Conservation (phyloP, 2,113 vertebrate genomes). For the Amphilophus citrinellus region DNA sequence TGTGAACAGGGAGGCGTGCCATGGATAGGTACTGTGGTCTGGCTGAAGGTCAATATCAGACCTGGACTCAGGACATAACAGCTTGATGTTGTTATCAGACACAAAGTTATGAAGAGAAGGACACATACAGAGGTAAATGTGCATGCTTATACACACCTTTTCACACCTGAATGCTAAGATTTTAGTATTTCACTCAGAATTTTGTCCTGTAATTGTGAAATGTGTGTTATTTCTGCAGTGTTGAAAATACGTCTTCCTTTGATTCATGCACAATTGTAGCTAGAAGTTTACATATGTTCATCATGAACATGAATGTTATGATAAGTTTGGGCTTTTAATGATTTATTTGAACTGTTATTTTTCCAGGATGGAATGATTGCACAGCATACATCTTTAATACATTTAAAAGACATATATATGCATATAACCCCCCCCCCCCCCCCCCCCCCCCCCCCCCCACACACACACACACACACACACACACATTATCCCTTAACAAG, state of each 20-base stretch:
- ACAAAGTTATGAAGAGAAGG: constrained; percentile 2
- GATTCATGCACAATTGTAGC: not conserved
- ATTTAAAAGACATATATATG: not conserved
- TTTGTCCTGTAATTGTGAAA: not conserved
- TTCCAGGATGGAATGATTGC: not conserved
- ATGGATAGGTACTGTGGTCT: constrained; percentile 3
- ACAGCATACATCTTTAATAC: not conserved
- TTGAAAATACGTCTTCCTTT: constrained; percentile 29
- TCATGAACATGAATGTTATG: not conserved
- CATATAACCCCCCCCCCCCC: no score
- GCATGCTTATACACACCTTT: not conserved
- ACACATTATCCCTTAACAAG: not conserved
- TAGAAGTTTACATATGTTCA: not conserved
- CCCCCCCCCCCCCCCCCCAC: no score
- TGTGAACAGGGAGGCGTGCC: constrained; percentile 40
- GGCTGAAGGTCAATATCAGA: constrained; percentile 62
- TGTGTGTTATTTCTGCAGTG: constrained; percentile 14
- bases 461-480: no score
- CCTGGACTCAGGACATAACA: constrained; percentile 23
- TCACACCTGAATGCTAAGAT: not conserved
- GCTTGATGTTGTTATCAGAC: not conserved
- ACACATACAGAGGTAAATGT: not conserved
- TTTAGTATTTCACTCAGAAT: constrained; percentile 20
- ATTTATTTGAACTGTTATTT: not conserved
- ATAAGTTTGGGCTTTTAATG: not conserved